Evolutionary conservation across 2,888 invertebrate genomes (phyloP).

Genomic region (Brenthis daphne): DNA sequence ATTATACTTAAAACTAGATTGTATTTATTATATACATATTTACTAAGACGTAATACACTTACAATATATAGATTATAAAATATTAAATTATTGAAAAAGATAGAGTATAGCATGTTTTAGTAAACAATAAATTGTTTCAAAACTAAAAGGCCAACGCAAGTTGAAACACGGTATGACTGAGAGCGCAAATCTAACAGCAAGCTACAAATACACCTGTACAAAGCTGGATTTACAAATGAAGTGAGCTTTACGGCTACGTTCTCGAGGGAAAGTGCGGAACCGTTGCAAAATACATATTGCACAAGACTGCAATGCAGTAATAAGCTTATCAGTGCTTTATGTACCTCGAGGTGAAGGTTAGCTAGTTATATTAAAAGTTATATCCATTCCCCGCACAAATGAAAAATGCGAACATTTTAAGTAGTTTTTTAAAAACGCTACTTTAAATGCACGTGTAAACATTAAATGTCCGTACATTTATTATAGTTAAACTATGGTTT

Average conservation of each 20-base stretch:
- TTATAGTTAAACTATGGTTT: too few species aligned
- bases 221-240: constrained; percentile 28
- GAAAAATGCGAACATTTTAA: constrained; percentile 1
- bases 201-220: constrained; percentile 27
- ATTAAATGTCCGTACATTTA: neutral
- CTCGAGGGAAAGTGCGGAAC: constrained; percentile 38
- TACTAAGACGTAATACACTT: too few species aligned
- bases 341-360: constrained; percentile 38
- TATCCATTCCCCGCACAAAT: constrained; percentile 7
- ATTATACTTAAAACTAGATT: too few species aligned
- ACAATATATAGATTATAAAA: too few species aligned
- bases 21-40: too few species aligned
- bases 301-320: constrained; percentile 42
- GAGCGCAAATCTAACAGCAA: constrained; percentile 19
- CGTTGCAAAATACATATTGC: constrained; percentile 38
- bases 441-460: constrained; percentile 1
- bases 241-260: constrained; percentile 29
- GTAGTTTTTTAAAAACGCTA: constrained; percentile 12
- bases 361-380: constrained; percentile 31
- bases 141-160: constrained; percentile 9
- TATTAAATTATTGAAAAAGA: too few species aligned
- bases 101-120: neutral
- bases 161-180: constrained; percentile 6
- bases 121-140: neutral
- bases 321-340: constrained; percentile 39